Base-by-base conservation (phyloP, 2,888 invertebrate genomes). In the Reticulitermes lucifugus region DNA sequence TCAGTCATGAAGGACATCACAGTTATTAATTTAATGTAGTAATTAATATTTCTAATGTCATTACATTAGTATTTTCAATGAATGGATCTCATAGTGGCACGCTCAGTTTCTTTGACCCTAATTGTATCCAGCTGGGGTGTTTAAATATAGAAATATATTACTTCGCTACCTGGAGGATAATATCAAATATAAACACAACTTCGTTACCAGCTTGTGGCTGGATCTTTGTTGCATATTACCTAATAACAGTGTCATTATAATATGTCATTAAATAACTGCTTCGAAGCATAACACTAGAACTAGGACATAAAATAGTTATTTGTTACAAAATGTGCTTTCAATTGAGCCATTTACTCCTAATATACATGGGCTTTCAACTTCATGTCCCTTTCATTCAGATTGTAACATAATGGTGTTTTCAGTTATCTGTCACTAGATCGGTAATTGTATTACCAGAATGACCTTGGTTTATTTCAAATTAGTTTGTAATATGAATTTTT, bases 101-200 rank as follows among this genome's bases (percentile, higher is more conserved):
- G 77, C 77, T 77, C 77, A 43, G 51, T 77, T 77, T 43, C 77
- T 46, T 77, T 41, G 29, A 73, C 10, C 22, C 46, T 43, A 51
- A n/a, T 7, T 77, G 77, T 77, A n/a, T 77, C 77, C 22, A 46
- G 9, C n/a, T 77, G 46, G 35, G 83, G 29, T 75, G 73, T 83
- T 83, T 83, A 71, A 65, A 83, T 55, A 83, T 83, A 83, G 51
- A 60, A 77, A 77, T 83, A 83, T 83, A 83, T 77, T 83, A 83
- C 83, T 83, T 77, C 77, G 83, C 77, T 83, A 83, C 83, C 83
- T 83, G 83, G 59, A 83, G 60, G 41, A 73, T 35, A 25, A 70
- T 41, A 73, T 73, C 73, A 73, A 29, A 12, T 73, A 73, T 41
- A 73, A 41, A 35, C 14, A 41, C 35, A 41, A 35, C 6, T 25